Conservation (phyloP, 64 coral and sea anemone genomes). For the Porites australiensis region DNA sequence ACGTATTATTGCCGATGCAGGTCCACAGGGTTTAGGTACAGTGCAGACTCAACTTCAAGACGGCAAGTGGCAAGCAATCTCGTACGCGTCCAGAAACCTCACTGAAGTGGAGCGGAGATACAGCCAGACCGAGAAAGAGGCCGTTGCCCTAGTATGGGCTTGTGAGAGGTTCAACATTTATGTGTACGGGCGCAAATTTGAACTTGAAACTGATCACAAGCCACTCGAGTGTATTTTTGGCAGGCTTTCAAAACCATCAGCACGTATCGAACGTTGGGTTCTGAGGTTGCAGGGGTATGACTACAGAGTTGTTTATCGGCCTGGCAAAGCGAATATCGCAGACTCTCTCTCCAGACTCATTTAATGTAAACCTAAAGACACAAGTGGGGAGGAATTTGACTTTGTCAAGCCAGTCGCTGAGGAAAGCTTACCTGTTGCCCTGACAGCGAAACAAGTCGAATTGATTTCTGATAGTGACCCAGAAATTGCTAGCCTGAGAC, state of each 20-base stretch:
- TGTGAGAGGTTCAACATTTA: no score
- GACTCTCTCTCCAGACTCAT: neutral
- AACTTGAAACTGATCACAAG: constrained; percentile 64
- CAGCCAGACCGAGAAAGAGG: no score
- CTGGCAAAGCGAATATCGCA: neutral
- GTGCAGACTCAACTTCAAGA: neutral
- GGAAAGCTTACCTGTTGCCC: neutral
- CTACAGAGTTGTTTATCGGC: neutral
- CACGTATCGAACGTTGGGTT: constrained; percentile 48
- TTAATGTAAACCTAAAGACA: constrained; percentile 1
- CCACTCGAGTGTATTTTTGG: constrained; percentile 65
- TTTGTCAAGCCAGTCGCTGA: neutral
- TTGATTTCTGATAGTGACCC: constrained; percentile 27
- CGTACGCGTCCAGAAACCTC: no score
- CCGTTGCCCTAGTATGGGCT: no score
- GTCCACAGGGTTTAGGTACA: neutral
- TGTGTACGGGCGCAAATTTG: no score
- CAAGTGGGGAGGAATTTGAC: constrained; percentile 33
- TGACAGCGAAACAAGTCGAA: constrained; percentile 29
- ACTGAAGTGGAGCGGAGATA: no score
- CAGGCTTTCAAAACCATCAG: constrained; percentile 14
- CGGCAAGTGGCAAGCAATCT: no score
- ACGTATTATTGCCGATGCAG: constrained; percentile 41
- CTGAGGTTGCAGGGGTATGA: constrained; percentile 38
- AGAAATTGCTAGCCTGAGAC: constrained; percentile 37